Conservation (phyloP, 92 coral and sea anemone species). For the Zoanthus sociatus region DNA sequence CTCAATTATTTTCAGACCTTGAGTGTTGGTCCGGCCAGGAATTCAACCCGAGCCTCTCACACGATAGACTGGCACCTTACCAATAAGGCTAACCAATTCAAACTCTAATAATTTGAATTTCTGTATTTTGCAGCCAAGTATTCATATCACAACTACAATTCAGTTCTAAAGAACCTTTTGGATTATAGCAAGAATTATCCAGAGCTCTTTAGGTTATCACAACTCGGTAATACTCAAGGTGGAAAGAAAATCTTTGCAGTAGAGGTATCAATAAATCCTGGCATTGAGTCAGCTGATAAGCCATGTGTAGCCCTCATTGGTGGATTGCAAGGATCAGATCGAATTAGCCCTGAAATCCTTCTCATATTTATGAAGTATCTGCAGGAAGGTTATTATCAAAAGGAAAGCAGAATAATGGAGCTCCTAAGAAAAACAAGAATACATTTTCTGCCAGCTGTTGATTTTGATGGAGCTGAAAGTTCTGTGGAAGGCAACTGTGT, state of each 20-base stretch:
- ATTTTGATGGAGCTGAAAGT: constrained; percentile 88
- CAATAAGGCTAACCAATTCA: too few species aligned
- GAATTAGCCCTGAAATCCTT: constrained; percentile 84
- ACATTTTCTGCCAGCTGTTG: constrained; percentile 89
- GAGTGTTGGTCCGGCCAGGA: too few species aligned
- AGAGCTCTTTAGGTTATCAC: constrained; percentile 65
- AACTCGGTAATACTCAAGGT: constrained; percentile 73
- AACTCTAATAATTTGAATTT: background rate
- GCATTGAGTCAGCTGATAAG: constrained; percentile 52
- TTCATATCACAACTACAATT: constrained; percentile 73
- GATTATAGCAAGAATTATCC: constrained; percentile 65
- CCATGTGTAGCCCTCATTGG: constrained; percentile 91
- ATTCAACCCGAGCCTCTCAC: too few species aligned
- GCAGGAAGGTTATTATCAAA: constrained; percentile 73
- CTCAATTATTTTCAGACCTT: too few species aligned
- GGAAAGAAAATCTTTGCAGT: constrained; percentile 76
- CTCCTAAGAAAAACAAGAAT: constrained; percentile 76
- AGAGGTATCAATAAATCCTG: constrained; percentile 73
- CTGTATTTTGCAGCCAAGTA: constrained; percentile 45
- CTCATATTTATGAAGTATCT: constrained; percentile 79
- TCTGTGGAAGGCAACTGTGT: constrained; percentile 75
- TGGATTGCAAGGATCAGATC: constrained; percentile 85
- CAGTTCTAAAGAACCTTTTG: constrained; percentile 63
- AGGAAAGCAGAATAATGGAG: constrained; percentile 63
- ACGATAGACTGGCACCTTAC: too few species aligned